These are phyloP conservation scores for Microdon myrmicae DNA, from an alignment of 2,888 invertebrate genomes.

Conservation along the genomic window DNA sequence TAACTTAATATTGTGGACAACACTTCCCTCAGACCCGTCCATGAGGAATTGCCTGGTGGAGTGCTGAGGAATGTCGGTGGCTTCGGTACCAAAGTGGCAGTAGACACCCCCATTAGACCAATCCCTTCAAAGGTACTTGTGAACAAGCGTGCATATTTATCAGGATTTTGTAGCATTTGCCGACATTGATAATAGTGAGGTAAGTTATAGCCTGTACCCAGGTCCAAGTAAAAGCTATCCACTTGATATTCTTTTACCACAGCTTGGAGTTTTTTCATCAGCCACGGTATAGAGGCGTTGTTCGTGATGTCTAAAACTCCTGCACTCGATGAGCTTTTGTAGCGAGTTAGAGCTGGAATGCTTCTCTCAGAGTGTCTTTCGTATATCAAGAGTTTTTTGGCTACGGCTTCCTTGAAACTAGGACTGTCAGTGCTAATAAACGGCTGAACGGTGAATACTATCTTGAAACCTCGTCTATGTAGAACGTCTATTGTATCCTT, in stretches of 20 bases:
- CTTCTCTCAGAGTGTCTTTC: conserved; percentile 81
- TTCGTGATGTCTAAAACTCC: conserved; percentile 90
- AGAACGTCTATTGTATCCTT: conserved; percentile 82
- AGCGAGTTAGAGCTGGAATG: conserved; percentile 85
- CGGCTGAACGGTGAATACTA: conserved; percentile 90
- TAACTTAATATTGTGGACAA: conserved; percentile 89
- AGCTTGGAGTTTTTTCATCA: conserved; percentile 76
- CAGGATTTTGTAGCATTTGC: conserved; percentile 79
- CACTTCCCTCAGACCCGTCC: conserved; percentile 84
- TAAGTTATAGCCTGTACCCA: conserved; percentile 85
- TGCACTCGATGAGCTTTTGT: conserved; percentile 82
- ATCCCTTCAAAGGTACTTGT: conserved; percentile 69
- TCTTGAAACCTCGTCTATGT: conserved; percentile 84
- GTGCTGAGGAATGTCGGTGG: conserved; percentile 88
- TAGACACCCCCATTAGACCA: conserved; percentile 79
- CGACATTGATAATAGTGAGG: conserved; percentile 87
- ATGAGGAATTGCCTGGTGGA: conserved; percentile 86
- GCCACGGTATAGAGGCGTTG: conserved; percentile 82
- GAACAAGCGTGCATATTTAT: conserved; percentile 82
- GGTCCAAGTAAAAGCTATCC: conserved; percentile 85
- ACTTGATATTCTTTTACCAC: conserved; percentile 80
- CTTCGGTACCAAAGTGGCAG: conserved; percentile 82
- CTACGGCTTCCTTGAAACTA: conserved; percentile 84
- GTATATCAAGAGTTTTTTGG: conserved; percentile 79
- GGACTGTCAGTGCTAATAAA: conserved; percentile 87